Percentiles rank a stretch among this genome's conserved stretches.
Evolutionary conservation across 2,113 vertebrate genomes (phyloP).

Genomic region (Argyrosomus japonicus): DNA sequence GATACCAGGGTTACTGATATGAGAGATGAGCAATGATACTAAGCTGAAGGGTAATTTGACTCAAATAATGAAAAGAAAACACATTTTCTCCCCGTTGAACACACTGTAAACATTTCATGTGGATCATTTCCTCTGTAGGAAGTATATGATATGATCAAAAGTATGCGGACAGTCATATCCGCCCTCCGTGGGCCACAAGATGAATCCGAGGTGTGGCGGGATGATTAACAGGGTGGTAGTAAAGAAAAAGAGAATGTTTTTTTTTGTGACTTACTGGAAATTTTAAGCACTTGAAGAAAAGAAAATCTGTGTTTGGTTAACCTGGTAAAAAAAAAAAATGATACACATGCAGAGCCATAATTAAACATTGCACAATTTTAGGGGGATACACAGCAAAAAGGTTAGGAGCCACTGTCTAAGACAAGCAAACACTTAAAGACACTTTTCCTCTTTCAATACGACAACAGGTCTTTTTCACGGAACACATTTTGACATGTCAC

Average conservation of each 20-base stretch:
- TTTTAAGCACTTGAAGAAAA: background rate
- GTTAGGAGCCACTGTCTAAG: background rate
- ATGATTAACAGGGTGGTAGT: background rate
- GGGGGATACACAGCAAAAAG: background rate
- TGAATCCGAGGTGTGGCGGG: background rate
- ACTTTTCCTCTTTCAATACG: background rate
- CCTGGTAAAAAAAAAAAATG: background rate
- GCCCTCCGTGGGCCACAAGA: background rate
- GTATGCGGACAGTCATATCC: background rate
- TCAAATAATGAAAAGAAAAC: background rate
- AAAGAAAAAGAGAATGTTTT: background rate
- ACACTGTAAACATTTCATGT: background rate
- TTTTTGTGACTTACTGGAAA: background rate
- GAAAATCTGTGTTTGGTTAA: background rate
- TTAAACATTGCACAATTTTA: background rate
- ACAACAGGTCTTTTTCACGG: background rate
- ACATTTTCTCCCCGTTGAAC: background rate
- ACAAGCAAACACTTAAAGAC: background rate
- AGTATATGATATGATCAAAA: background rate
- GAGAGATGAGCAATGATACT: background rate
- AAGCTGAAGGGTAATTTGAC: background rate
- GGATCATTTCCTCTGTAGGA: background rate
- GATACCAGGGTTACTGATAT: background rate
- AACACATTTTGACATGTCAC: background rate
- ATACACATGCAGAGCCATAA: background rate